Evolutionary conservation across 2,113 vertebrate species (phyloP), one percentile per base, ranked within the genome.

Genomic region (Myotis brandtii): DNA sequence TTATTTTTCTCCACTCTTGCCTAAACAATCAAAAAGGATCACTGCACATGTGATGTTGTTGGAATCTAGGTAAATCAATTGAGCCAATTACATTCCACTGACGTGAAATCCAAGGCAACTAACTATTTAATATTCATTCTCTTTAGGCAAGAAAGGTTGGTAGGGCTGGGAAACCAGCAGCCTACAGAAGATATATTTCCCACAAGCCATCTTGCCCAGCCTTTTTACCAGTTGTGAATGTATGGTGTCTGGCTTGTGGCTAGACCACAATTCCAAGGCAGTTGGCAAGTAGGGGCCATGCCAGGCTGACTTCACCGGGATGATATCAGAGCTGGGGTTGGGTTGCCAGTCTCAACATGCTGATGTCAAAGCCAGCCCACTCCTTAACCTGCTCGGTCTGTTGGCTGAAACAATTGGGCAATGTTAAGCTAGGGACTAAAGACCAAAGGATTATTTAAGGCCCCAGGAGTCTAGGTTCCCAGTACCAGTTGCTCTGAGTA

Each of bases 271-370:
- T 62, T 82, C 59, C 69, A 43, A 82, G n/a, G 96, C 40, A 73
- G 6, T 54, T 27, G 23, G 62, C 21, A 40, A 75, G 86, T 1
- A 0, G 82, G 64, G 30, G 6, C 82, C 7, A 1, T 52, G 83
- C 89, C 91, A 89, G 46, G 56, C 56, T 96, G 91, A 95, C 86
- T 96, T 97, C 80, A 96, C 70, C 6, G 0, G 21, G 70, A 93
- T 94, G 50, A 14, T 43, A 67, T 91, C 94, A 94, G 56, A 88
- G 66, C 64, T 56, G 77, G 43, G n/a, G 12, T 37, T 80, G 62
- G n/a, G 23, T 32, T 95, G 12, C 95, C 70, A 43, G 97, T 96
- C 81, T 96, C 62, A 62, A 91, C 94, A 93, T 4, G 91, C 69
- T 54, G 25, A 75, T 91, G 83, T 81, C 77, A 93, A 96, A 88